A percentile compares a stretch with the other conserved stretches of the same genome.
Evolutionary conservation across 1,140 invertebrate genomes (phyloP).

Genomic region (Epicauta chinensis): DNA sequence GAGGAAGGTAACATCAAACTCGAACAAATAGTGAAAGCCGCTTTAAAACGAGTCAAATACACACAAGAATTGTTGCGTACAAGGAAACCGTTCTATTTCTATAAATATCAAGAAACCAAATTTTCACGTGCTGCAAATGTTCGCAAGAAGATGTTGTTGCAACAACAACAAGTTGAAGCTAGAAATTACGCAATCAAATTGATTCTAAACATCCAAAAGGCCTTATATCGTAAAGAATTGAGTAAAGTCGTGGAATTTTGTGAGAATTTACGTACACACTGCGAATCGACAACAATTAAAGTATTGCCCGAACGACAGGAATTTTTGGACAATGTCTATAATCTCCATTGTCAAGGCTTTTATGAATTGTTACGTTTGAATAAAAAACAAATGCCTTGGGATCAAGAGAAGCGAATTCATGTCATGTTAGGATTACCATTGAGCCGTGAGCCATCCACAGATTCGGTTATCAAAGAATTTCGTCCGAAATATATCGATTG

Average conservation of each 20-base stretch:
- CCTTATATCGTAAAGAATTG: constrained; percentile 41
- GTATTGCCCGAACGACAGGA: constrained; percentile 31
- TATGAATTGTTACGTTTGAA: constrained; percentile 34
- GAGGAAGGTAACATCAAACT: constrained; percentile 43
- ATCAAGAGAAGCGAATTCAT: constrained; percentile 33
- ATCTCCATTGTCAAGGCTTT: constrained; percentile 29
- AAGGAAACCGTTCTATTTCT: constrained; percentile 49
- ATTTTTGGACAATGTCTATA: constrained; percentile 32
- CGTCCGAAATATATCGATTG: constrained; percentile 30
- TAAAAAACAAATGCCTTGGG: constrained; percentile 17
- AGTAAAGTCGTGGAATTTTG: constrained; percentile 43
- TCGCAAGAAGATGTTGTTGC: constrained; percentile 43
- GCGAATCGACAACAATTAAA: constrained; percentile 34
- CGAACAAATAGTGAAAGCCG: constrained; percentile 41
- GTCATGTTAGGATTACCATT: constrained; percentile 32
- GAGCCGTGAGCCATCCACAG: constrained; percentile 32
- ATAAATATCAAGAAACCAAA: constrained; percentile 48
- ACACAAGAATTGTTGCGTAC: constrained; percentile 46
- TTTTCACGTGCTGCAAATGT: constrained; percentile 44
- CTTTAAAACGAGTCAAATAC: constrained; percentile 44
- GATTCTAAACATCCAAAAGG: constrained; percentile 43
- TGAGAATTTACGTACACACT: constrained; percentile 42
- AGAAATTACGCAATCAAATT: constrained; percentile 44
- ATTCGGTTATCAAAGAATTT: constrained; percentile 35
- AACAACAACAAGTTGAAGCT: constrained; percentile 42